phyloP scores from a whole-genome alignment of 2,888 invertebrate genomes.

The Mimachlamys varia region DNA sequence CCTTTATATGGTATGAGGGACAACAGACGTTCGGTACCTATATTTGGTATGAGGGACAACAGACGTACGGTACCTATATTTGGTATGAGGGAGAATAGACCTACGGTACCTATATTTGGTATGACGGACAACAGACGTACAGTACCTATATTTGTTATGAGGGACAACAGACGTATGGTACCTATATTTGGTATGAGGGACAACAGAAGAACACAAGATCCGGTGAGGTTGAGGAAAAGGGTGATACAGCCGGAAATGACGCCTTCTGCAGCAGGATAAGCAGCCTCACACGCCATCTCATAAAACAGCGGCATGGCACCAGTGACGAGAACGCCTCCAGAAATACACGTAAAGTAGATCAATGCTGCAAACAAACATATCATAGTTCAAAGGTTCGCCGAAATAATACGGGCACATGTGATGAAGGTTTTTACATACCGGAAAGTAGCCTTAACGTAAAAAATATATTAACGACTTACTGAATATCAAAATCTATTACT shows the following conservation, averaged over 20 bases:
- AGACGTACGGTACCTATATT: conserved; percentile 62
- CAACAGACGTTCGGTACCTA: conserved; percentile 60
- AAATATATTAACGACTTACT: too few species aligned
- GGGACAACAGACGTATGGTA: conserved; percentile 55
- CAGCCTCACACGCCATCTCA: conserved; percentile 69
- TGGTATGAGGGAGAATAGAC: conserved; percentile 56
- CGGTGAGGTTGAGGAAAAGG: conserved; percentile 59
- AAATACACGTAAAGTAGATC: conserved; percentile 60
- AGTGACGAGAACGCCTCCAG: conserved; percentile 56
- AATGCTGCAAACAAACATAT: conserved; percentile 53
- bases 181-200: conserved; percentile 59
- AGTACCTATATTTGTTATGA: conserved; percentile 60
- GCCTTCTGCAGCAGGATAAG: conserved; percentile 69
- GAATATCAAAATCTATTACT: too few species aligned
- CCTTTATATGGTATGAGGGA: conserved; percentile 59
- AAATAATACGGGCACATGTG: too few species aligned
- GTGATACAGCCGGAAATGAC: conserved; percentile 66
- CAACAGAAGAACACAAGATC: conserved; percentile 58
- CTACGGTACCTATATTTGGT: conserved; percentile 61
- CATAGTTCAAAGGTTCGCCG: too few species aligned
- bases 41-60: conserved; percentile 56
- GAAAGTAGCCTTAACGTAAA: too few species aligned
- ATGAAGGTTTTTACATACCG: too few species aligned
- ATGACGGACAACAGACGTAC: conserved; percentile 59
- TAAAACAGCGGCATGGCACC: conserved; percentile 66